Conservation (phyloP, 2,888 invertebrate genomes). For the Andrena bicolor region DNA sequence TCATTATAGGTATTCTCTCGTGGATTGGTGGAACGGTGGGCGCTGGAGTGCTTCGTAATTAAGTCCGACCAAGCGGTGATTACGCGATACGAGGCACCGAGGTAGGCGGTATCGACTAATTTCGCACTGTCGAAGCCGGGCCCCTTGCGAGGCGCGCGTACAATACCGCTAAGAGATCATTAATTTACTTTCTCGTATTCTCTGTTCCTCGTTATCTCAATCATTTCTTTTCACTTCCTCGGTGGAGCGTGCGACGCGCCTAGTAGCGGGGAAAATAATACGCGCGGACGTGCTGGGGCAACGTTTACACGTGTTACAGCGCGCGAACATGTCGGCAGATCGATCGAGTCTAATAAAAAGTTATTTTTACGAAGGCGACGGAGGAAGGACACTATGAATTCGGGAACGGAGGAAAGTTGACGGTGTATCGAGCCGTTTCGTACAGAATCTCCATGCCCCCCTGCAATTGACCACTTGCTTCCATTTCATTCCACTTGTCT, state of each 20-base stretch:
- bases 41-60: constrained; percentile 62
- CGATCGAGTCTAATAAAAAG: neutral
- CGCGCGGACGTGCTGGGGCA: constrained; percentile 9
- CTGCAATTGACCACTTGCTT: too few relatives aligned
- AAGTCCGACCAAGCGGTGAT: constrained; percentile 61
- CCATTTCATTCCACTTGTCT: too few relatives aligned
- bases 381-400: neutral
- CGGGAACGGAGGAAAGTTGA: neutral
- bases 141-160: constrained; percentile 36
- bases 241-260: constrained; percentile 3
- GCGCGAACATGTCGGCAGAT: constrained; percentile 25
- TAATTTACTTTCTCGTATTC: constrained; percentile 64
- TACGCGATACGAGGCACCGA: constrained; percentile 54
- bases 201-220: constrained; percentile 65
- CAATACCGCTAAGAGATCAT: constrained; percentile 69
- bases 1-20: constrained; percentile 49
- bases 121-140: constrained; percentile 51
- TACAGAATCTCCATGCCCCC: too few relatives aligned
- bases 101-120: constrained; percentile 64
- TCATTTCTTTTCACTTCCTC: constrained; percentile 40
- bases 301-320: constrained; percentile 33
- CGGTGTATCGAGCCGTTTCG: neutral
- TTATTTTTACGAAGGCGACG: neutral
- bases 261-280: constrained; percentile 28
- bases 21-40: constrained; percentile 9